phyloP scores from a whole-genome alignment of 1,140 invertebrate species.

The Thaumetopoea pityocampa region DNA sequence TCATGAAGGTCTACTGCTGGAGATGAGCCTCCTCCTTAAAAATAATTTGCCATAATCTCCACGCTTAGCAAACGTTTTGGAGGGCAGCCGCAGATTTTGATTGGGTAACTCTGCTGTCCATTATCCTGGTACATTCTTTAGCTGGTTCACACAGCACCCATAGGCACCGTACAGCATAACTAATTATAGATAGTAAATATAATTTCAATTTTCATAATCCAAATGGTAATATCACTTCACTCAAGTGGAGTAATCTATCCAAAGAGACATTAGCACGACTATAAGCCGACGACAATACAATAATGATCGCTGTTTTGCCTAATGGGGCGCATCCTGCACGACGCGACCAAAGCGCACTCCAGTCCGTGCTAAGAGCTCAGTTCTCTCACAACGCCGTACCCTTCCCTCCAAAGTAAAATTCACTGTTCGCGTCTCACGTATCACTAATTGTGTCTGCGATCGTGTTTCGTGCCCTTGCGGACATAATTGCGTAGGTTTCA shows the following conservation, averaged over 20 bases:
- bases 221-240: slow-evolving; percentile 29
- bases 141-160: too few species aligned
- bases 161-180: too few species aligned
- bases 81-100: too few species aligned
- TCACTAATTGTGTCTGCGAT: slow-evolving; percentile 38
- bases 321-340: slow-evolving; percentile 65
- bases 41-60: too few species aligned
- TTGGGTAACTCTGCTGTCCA: too few species aligned
- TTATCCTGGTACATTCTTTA: too few species aligned
- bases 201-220: too few species aligned
- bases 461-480: slow-evolving; percentile 41
- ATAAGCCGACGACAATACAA: slow-evolving; percentile 71
- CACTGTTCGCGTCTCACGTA: slow-evolving; percentile 36
- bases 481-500: slow-evolving; percentile 52
- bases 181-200: too few species aligned
- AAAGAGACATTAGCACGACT: slow-evolving; percentile 55
- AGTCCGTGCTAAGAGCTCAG: slow-evolving; percentile 62
- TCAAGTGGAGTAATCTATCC: slow-evolving; percentile 39
- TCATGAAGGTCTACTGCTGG: too few species aligned
- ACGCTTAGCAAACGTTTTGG: too few species aligned
- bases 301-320: slow-evolving; percentile 67
- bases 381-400: slow-evolving; percentile 35
- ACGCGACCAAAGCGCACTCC: slow-evolving; percentile 45
- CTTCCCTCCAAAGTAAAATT: slow-evolving; percentile 44
- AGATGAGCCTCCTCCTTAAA: too few species aligned